Evolutionary conservation across 2,113 vertebrate genomes (phyloP), one percentile per base, ranked within the genome.

Genomic region (Amphiprion percula): DNA sequence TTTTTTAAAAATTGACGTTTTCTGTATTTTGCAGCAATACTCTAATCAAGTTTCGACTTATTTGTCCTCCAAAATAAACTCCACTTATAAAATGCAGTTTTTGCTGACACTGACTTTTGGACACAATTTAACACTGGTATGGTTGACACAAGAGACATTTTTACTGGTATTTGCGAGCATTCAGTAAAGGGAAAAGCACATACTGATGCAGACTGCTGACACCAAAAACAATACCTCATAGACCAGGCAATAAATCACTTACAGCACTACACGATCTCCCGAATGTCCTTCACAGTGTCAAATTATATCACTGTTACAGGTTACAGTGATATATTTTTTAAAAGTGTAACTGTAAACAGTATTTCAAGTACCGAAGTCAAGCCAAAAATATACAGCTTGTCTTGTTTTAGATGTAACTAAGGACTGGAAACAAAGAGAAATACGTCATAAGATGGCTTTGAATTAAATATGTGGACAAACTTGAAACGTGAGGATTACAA

Each of bases 161-260:
- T 79, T 23, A 30, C 41, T 52, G 50, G 9, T 58, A 52, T 64
- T 50, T 69, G 30, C 50, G 64, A 78, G 62, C 47, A 14, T 60
- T 74, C 52, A 49, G 26, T 75, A 66, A 79, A 64, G 33, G 7
- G 23, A 14, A 79, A 73, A 53, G 39, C 41, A 39, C 33, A 76
- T 41, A 52, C 33, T 78, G 63, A 78, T 68, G 63, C 64, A 60
- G 3, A 52, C 19, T 64, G 65, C 58, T 68, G 62, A 79, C 37
- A 67, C 60, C 1, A 0, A 68, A 70, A 82, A 72, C 49, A 63
- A 17, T 53, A 14, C 62, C 9, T 75, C 44, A 56, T 50, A 74
- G 28, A 79, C 65, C 55, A 63, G 49, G 19, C 50, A 63, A 74
- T 58, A 79, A 70, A 63, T 74, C 3, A 19, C 28, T 60, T 56